phyloP scores from a whole-genome alignment of 2,113 vertebrate genomes.

The Microtus oregoni region DNA sequence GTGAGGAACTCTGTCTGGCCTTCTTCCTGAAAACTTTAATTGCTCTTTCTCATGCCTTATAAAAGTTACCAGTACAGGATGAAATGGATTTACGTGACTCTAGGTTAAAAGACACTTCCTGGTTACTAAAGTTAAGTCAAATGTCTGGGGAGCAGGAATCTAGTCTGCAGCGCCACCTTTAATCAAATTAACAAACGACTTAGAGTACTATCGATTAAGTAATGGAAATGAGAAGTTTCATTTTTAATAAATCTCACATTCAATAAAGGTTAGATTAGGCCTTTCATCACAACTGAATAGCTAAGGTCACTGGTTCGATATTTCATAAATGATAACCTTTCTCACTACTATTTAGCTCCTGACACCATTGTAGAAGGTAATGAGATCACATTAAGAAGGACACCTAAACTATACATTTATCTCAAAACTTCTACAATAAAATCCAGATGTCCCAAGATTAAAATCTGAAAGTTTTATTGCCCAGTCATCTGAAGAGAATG shows the following conservation, averaged over 20 bases:
- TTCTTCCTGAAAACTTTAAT: neutral
- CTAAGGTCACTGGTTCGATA: slow-evolving; percentile 82
- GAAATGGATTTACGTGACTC: neutral
- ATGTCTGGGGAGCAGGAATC: slow-evolving; percentile 62
- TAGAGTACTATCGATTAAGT: slow-evolving; percentile 87
- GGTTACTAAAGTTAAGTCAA: slow-evolving; percentile 68
- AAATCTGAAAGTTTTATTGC: slow-evolving; percentile 46
- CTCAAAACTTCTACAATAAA: slow-evolving; percentile 67
- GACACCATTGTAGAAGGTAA: slow-evolving; percentile 71
- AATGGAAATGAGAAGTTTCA: slow-evolving; percentile 82
- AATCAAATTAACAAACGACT: slow-evolving; percentile 85
- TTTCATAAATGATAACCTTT: slow-evolving; percentile 80
- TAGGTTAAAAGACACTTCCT: slow-evolving; percentile 20
- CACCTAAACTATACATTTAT: slow-evolving; percentile 55
- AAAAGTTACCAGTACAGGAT: neutral
- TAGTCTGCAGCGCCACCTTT: slow-evolving; percentile 69
- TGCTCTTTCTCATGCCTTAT: neutral
- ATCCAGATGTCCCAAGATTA: neutral
- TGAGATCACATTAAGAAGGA: slow-evolving; percentile 72
- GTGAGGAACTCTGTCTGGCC: neutral
- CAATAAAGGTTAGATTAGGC: slow-evolving; percentile 84
- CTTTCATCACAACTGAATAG: slow-evolving; percentile 83
- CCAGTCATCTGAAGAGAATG: neutral
- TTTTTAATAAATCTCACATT: slow-evolving; percentile 86
- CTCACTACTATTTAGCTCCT: slow-evolving; percentile 67